Evolutionary conservation across 1,140 invertebrate species (phyloP), one percentile per base, ranked within the genome.

Genomic region (Batillaria attramentaria): DNA sequence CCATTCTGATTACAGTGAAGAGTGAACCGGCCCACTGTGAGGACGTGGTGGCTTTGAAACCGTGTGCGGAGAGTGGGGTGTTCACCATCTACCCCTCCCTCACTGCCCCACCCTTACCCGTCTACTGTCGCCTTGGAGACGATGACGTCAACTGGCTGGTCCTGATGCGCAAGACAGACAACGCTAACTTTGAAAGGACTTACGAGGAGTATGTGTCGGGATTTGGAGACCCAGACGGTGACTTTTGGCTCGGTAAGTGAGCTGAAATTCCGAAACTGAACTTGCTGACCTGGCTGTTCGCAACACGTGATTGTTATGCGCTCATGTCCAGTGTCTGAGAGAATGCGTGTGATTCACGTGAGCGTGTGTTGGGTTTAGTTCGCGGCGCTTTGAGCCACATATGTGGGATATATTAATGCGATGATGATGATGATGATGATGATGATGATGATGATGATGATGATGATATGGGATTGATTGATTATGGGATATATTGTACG

Each of bases 91-190:
- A 60, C 57, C 57, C 57, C 57, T 60, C 57, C 6, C 57, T 60
- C 57, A n/a, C 57, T 28, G 20, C 31, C 57, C 57, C 57, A 6
- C 57, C 57, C 6, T 60, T 60, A 20, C 24, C 57, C 57, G 57
- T 60, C 6, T 24, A n/a, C 57, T 60, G 57, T 28, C 57, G 57
- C 6, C 24, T 60, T 20, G 57, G 57, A 4, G 24, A 60, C 57
- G 57, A 60, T 60, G 57, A 60, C 57, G 57, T 60, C 57, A 60
- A 60, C 57, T 60, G 57, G 57, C 6, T 60, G 8, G 8, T 60
- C 6, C 57, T 60, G 20, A 60, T 60, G 57, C 57, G 57, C 57
- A 60, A 60, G 57, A 10, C 57, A 4, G 24, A 24, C 57, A 60
- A 60, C 31, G 6, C 57, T 28, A 60, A 60, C 57, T 60, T 60